Percentiles rank a stretch among this genome's conserved stretches.
These are phyloP conservation scores for Drosophila melanica DNA, from an alignment of 1,140 invertebrate genomes.

Conservation along the genomic window DNA sequence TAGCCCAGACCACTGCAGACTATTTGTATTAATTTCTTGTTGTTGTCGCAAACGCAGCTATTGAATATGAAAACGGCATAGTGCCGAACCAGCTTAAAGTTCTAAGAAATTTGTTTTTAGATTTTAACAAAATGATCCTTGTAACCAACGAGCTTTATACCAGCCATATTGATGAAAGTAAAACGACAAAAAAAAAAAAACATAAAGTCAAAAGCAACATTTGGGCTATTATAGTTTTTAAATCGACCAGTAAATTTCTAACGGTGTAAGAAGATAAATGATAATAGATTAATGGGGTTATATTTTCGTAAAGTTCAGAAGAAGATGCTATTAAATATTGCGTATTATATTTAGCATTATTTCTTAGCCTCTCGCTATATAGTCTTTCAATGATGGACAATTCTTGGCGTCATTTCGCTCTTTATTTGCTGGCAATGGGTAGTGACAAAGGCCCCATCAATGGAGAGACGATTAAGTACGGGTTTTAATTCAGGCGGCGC, in stretches of 20 bases:
- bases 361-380: not conserved
- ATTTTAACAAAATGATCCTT: constrained; percentile 22
- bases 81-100: not conserved
- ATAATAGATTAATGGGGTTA: not conserved
- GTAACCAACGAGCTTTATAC: not conserved
- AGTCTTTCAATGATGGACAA: not conserved
- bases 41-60: constrained; percentile 17
- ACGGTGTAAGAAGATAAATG: not conserved
- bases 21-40: constrained; percentile 77
- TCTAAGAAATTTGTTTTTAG: constrained; percentile 34
- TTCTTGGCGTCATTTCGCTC: not conserved
- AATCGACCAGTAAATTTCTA: not conserved
- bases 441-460: not conserved
- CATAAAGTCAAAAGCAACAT: too few species aligned
- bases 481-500: constrained; percentile 43
- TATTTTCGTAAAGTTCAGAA: too few species aligned
- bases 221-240: not conserved
- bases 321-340: not conserved
- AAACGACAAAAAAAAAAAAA: too few species aligned
- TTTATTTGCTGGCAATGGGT: not conserved
- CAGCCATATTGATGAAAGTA: not conserved
- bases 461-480: constrained; percentile 23
- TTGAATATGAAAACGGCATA: constrained; percentile 54
- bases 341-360: too few species aligned
- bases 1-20: constrained; percentile 69